Conservation (phyloP, 2,888 invertebrate species). For the Charanyca ferruginea region DNA sequence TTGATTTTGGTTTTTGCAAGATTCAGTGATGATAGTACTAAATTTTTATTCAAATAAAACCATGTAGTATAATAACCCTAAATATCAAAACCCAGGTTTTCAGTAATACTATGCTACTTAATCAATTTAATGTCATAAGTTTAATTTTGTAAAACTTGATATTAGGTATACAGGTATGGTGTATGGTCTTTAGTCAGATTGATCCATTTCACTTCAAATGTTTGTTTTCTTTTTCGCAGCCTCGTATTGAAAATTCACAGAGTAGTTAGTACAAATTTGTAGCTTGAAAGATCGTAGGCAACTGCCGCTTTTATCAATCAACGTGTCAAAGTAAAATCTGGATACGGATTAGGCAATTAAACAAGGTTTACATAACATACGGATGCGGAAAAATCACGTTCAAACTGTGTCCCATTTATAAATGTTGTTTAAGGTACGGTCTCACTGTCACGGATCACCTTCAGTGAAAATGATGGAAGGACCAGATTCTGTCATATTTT, state of each 20-base stretch:
- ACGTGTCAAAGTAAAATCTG: constrained; percentile 38
- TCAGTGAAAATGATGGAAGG: background rate
- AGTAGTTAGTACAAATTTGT: constrained; percentile 38
- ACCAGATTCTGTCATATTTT: too few species aligned
- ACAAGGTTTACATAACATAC: constrained; percentile 7
- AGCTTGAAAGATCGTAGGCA: constrained; percentile 3
- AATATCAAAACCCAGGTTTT: background rate
- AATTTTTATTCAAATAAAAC: background rate
- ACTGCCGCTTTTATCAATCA: constrained; percentile 52
- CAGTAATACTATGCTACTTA: background rate
- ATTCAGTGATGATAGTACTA: background rate
- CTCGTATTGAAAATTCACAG: constrained; percentile 36
- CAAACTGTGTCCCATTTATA: background rate
- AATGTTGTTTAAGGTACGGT: background rate
- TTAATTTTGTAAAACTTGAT: background rate
- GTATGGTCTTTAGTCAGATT: too few species aligned
- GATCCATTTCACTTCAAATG: too few species aligned
- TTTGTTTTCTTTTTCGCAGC: constrained; percentile 27
- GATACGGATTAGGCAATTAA: constrained; percentile 27
- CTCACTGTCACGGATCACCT: background rate
- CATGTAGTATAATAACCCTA: background rate
- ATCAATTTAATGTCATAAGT: too few species aligned
- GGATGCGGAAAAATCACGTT: background rate
- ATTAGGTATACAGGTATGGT: too few species aligned
- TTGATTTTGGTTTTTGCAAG: background rate